Base-by-base conservation (phyloP, 2,888 invertebrate genomes). In the Phorcus lineatus region DNA sequence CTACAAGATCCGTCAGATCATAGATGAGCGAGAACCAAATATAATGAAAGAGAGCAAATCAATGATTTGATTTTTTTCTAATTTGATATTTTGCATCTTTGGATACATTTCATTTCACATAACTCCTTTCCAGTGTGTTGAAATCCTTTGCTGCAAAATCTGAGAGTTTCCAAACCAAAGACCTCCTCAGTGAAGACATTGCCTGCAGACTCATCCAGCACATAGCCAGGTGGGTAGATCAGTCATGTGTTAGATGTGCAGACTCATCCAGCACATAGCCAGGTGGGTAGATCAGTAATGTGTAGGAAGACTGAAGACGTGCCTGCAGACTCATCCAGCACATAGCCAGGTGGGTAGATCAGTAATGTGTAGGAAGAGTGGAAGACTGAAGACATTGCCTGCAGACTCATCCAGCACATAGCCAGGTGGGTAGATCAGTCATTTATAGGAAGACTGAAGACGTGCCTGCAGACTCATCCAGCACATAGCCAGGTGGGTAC, bases 331-430 rank as follows among this genome's bases (percentile, higher is more conserved):
- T 98, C 79, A 93, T 97, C 52, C 93, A 94, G 79, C 95, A 96
- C 93, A 93, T 98, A 88, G 96, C 96, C 6, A 95, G 95, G 94
- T 94, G 88, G 84, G 86, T 81, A 22, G 47, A 47, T n/a, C 70
- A 36, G 36, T n/a, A 3, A 17, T 11, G 55, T 55, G 55, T 6
- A 36, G 36, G 7, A 36, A 3, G 4, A n/a, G n/a, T n/a, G n/a
- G n/a, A n/a, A n/a, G n/a, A n/a, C n/a, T 31, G 97, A 97, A 93
- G 95, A 95, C 78, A 95, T 95, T 85, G 96, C 96, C 17, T 93
- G 95, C 36, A 94, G 95, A 85, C 94, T 98, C 79, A 93, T 97
- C 52, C 93, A 94, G 79, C 95, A 96, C 93, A 93, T 98, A 88
- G 96, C 96, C 6, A 95, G 95, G 94, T 94, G 88, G 84, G 86